A percentile compares a stretch with the other conserved stretches of the same genome.
Conservation (phyloP, 2,113 vertebrate genomes). For the Lathamus discolor region DNA sequence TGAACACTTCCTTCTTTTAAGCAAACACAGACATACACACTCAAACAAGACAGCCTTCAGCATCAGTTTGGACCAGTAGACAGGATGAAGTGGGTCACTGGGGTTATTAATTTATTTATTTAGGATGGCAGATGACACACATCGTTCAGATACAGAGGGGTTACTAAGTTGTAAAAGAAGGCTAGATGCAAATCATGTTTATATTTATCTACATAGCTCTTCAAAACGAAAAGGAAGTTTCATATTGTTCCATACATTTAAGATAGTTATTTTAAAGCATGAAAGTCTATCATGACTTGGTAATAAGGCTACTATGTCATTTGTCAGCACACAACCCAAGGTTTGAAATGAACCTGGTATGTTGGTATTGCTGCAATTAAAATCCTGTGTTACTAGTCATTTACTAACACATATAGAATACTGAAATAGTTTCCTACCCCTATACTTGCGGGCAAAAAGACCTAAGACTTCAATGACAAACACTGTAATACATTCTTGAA, state of each 20-base stretch:
- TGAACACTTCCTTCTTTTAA: neutral
- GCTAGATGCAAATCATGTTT: neutral
- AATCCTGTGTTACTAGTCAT: neutral
- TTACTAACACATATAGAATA: neutral
- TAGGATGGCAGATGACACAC: neutral
- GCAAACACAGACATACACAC: neutral
- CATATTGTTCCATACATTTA: neutral
- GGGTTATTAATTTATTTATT: accelerated
- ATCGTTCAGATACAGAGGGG: neutral
- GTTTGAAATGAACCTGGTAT: neutral
- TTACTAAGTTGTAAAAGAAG: neutral
- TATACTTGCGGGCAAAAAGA: neutral
- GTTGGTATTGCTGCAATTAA: neutral
- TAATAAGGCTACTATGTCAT: neutral
- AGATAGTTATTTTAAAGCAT: accelerated
- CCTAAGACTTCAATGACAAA: neutral
- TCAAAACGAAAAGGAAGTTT: neutral
- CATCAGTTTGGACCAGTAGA: neutral
- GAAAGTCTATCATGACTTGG: accelerated
- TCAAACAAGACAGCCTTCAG: neutral
- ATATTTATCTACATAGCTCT: neutral
- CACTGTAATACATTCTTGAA: neutral
- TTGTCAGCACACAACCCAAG: neutral
- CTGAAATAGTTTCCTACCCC: neutral
- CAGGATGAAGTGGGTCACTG: accelerated